A percentile compares a stretch with the other conserved stretches of the same genome.
These are phyloP conservation scores for Drosophila buzzatii DNA, from an alignment of 2,888 invertebrate species.

Conservation along the genomic window DNA sequence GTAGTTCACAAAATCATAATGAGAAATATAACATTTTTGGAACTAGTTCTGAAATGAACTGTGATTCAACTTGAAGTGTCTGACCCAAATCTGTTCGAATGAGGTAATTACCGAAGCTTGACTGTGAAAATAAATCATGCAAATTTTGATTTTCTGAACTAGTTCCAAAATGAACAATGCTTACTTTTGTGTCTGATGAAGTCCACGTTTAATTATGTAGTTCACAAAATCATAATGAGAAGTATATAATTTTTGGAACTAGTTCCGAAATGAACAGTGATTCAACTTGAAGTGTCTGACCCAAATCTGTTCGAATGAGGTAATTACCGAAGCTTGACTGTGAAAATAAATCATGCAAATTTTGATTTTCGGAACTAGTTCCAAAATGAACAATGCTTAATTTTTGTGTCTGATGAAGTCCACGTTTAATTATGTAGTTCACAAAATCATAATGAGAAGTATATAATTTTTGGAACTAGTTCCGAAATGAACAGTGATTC, in stretches of 20 bases:
- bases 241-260: conserved; percentile 1
- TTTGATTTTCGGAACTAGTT: neutral
- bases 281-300: neutral
- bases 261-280: neutral
- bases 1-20: no score
- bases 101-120: no score
- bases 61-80: neutral
- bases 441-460: no score
- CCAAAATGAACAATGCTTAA: neutral
- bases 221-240: no score
- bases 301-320: neutral
- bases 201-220: rapidly evolving
- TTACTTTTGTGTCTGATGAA: neutral
- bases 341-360: neutral
- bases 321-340: neutral
- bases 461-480: conserved; percentile 2
- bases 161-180: neutral
- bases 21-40: no score
- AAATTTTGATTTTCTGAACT: neutral
- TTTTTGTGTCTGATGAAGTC: neutral
- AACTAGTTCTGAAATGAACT: neutral
- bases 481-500: neutral
- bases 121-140: neutral
- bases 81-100: neutral
- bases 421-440: no score